Base-by-base conservation (phyloP, 2,797 vertebrate species). In the Florisuga fusca region DNA sequence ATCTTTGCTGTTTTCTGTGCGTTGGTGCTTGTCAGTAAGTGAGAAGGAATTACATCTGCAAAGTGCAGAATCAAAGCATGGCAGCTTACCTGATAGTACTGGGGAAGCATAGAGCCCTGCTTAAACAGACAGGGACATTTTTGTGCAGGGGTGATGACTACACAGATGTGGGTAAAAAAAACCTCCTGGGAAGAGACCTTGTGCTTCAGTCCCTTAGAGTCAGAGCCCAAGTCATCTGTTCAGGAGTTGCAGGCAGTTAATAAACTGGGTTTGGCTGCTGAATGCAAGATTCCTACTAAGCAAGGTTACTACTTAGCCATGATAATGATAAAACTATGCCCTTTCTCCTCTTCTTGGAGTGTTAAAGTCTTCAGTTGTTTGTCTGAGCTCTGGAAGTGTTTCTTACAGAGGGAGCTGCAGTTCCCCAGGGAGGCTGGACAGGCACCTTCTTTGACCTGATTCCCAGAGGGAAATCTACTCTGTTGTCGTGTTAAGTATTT, bases 11-110 rank as follows among this genome's bases (percentile, higher is more conserved):
- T 23, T 55, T 57, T 27, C 22, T 68, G 9, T 15, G 59, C 7
- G 1, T 63, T 89, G 53, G 10, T 51, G 62, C 31, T 3, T 34
- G 20, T 11, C 61, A 22, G 46, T 22, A 41, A 58, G 26, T 2
- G 62, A 66, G 29, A 16, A 57, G 59, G 63, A 79, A 21, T 12
- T 1, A 10, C 1, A 5, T 7, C 1, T 6, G 1, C 23, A 7
- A 54, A 54, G 38, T 10, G 2, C 26, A 1, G 2, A 7, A 2
- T 19, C 27, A 9, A 23, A 62, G 54, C 21, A 0, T 1, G 3
- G 45, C 29, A 45, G 6, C 48, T 23, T 33, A 2, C 14, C 26
- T 48, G 54, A 6, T 3, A 27, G 12, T 3, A 0, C 13, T 41
- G 45, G 48, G 75, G 41, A 59, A 33, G n/a, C 0, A 12, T 1